Base-by-base conservation (phyloP, 2,888 invertebrate genomes). In the Pyralis farinalis region DNA sequence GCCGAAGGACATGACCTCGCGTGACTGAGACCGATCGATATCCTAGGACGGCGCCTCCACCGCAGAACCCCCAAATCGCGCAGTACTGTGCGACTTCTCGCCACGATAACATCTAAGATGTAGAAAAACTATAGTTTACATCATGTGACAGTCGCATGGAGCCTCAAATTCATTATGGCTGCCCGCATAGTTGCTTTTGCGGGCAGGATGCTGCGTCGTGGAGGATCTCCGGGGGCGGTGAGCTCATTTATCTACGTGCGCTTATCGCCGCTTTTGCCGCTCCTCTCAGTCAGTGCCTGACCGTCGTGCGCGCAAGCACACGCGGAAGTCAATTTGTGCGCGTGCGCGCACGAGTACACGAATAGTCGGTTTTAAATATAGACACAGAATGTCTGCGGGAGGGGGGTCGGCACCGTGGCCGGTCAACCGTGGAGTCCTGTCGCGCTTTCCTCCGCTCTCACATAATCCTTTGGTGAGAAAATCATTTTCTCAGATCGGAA, bases 351-450 rank as follows among this genome's bases (percentile, higher is more conserved):
- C 71, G 59, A 68, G 70, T 78, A 78, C 83, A 75, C 83, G 78
- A 79, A 91, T 91, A 91, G 91, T 74, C 85, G 49, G 64, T 66
- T 79, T 76, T 83, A 87, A 81, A 83, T 84, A 73, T 87, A 87
- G 85, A 77, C 63, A 48, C 73, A 82, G 85, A 81, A 88, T 86
- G 85, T 90, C 90, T 67, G 69, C 74, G 65, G 88, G 90, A 69
- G 88, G 85, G 70, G 90, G 90, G 65, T 92, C 92, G 73, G 93
- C 91, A 61, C 94, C 94, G 73, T 94, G 95, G 95, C 93, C 94
- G 51, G 91, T 95, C 57, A 91, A 90, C 63, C 92, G 92, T 61
- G 92, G 84, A 76, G 80, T 87, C 80, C 82, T 86, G 71, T 71
- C 85, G 67, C 86, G 88, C 62, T 87, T 81, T 68, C 58, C 77